A percentile compares a stretch with the other conserved stretches of the same genome.
Evolutionary conservation across 2,797 vertebrate species (phyloP).

Genomic region (Poecilia gillii): DNA sequence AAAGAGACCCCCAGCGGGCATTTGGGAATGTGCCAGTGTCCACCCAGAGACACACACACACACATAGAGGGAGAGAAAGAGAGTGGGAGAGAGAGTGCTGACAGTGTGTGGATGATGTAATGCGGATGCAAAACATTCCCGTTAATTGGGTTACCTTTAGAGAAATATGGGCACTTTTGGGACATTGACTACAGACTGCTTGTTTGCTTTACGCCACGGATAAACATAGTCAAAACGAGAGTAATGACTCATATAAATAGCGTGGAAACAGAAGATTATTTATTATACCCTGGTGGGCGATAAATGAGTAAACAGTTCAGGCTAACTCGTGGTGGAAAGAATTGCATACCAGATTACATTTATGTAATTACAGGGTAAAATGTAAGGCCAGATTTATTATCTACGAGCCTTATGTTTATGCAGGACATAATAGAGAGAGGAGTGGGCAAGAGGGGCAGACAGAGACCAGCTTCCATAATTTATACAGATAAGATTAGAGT

Average conservation of each 20-base stretch:
- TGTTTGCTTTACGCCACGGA: background rate
- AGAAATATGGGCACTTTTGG: background rate
- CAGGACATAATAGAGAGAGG: background rate
- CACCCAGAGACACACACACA: background rate
- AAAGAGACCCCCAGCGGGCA: slow-evolving; percentile 18
- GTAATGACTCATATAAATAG: slow-evolving; percentile 1
- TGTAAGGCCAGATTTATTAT: background rate
- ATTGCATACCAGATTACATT: background rate
- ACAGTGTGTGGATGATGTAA: slow-evolving; percentile 57
- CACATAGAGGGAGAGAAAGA: too few relatives aligned
- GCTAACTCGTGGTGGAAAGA: background rate
- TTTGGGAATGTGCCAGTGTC: slow-evolving; percentile 17
- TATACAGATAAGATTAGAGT: too few relatives aligned
- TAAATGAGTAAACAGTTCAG: background rate
- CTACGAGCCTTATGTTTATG: background rate
- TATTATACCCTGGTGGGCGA: background rate
- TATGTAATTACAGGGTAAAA: background rate
- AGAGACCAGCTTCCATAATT: background rate
- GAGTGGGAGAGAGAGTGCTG: slow-evolving; percentile 8
- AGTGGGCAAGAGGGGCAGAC: background rate
- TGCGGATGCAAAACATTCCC: slow-evolving; percentile 16
- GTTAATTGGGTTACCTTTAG: background rate
- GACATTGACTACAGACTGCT: background rate
- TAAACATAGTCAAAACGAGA: background rate
- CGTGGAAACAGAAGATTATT: background rate